A percentile compares a stretch with the other conserved stretches of the same genome.
These are phyloP conservation scores for Julus scandinavius DNA, from an alignment of 2,888 invertebrate species.

Conservation along the genomic window DNA sequence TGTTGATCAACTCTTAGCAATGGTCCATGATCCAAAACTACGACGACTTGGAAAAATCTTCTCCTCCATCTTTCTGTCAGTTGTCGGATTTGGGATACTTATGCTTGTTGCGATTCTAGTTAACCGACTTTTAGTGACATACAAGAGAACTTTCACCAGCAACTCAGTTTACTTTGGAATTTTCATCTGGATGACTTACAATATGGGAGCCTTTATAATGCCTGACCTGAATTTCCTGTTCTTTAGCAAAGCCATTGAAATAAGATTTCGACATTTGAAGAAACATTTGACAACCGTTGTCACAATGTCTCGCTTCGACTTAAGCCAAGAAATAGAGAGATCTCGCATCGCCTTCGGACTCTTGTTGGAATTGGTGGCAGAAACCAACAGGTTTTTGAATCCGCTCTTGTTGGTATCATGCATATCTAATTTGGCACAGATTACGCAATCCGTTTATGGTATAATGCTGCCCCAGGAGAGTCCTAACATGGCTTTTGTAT, in stretches of 20 bases:
- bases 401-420: neutral
- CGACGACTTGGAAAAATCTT: neutral
- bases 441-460: neutral
- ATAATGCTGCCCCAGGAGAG: constrained; percentile 9
- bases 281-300: neutral
- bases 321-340: neutral
- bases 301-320: neutral
- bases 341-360: neutral
- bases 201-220: neutral
- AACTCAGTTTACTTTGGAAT: neutral
- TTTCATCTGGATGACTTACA: constrained; percentile 22
- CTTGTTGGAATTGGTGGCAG: neutral
- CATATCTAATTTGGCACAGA: neutral
- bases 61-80: neutral
- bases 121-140: neutral
- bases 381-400: neutral
- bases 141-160: neutral
- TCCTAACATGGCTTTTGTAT: neutral
- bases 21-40: neutral
- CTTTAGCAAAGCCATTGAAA: constrained; percentile 8
- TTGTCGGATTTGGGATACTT: constrained; percentile 6
- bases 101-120: neutral
- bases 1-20: neutral
- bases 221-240: constrained; percentile 3
- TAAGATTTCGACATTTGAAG: neutral